Evolutionary conservation across 2,113 vertebrate species (phyloP).

Genomic region (Rynchops niger): DNA sequence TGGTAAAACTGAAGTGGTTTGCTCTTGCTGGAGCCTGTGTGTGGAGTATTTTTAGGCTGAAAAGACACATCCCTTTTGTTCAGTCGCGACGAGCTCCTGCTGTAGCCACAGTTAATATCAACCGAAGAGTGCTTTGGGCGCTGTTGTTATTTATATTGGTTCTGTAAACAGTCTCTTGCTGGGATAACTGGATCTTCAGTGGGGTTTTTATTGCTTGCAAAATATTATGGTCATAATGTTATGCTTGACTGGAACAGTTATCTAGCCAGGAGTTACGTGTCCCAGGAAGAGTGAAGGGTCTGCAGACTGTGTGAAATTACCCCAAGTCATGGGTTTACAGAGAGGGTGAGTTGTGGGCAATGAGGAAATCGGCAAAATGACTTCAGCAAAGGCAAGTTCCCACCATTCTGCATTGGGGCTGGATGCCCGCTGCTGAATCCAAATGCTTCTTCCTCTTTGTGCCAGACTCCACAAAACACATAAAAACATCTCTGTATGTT

Average conservation of each 20-base stretch:
- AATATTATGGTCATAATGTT: neutral
- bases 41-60: neutral
- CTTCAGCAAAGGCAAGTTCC: neutral
- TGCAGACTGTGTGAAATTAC: neutral
- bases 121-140: neutral
- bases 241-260: neutral
- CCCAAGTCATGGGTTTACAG: neutral
- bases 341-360: neutral
- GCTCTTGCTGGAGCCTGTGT: neutral
- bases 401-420: accelerated
- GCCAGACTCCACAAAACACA: neutral
- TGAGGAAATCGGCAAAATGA: neutral
- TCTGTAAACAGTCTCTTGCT: neutral
- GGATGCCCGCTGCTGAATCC: neutral
- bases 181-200: neutral
- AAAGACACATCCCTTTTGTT: neutral
- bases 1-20: neutral
- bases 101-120: neutral
- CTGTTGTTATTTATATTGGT: neutral
- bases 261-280: neutral
- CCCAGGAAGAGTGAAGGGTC: neutral
- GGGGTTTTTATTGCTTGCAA: neutral
- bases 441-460: neutral
- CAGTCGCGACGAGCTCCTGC: neutral
- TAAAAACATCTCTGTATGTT: neutral